Evolutionary conservation across 2,113 vertebrate genomes (phyloP), one percentile per base, ranked within the genome.

Genomic region (Halichoeres trimaculatus): DNA sequence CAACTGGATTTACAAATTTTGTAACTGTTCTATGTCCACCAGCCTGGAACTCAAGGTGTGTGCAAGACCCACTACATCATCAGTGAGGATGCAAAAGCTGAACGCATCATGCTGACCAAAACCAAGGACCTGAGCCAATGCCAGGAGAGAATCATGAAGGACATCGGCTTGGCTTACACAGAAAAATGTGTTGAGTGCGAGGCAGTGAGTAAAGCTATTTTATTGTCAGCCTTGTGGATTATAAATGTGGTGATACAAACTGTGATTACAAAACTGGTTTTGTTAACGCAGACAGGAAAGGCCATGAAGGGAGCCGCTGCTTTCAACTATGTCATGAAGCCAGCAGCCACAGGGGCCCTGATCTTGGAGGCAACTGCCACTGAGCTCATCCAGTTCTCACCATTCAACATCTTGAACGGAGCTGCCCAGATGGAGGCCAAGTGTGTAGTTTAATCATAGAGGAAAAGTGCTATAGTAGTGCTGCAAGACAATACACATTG

Each of bases 51-150:
- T 70, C 94, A 94, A 43, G 96, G 96, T 50, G 85, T 95, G 56
- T 98, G 96, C 88, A 93, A 93, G 30, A 94, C 95, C 1, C 90
- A 91, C 50, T 96, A 96, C 0, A 13, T 93, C 56, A 89, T 95
- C 82, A 94, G 82, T 83, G 94, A 96, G 59, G 92, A 95, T 23
- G 48, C 2, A 36, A 93, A 91, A 83, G 90, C 86, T 0, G 53
- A 84, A 0, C 60, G 85, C 16, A 47, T 91, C 52, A n/a, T 64
- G 38, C 22, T 95, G 36, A 94, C 83, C 45, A 97, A 94, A 83
- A 92, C 93, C 34, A 94, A 93, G 61, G 94, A 97, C 80, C 76
- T 95, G 63, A 94, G 85, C 64, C 87, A 93, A 8, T 96, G 96
- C 80, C 91, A 95, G 65, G 91, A 95, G n/a, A 95, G 91, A 77